Conservation (phyloP, 2,888 invertebrate genomes). For the Ganaspis brasiliensis region DNA sequence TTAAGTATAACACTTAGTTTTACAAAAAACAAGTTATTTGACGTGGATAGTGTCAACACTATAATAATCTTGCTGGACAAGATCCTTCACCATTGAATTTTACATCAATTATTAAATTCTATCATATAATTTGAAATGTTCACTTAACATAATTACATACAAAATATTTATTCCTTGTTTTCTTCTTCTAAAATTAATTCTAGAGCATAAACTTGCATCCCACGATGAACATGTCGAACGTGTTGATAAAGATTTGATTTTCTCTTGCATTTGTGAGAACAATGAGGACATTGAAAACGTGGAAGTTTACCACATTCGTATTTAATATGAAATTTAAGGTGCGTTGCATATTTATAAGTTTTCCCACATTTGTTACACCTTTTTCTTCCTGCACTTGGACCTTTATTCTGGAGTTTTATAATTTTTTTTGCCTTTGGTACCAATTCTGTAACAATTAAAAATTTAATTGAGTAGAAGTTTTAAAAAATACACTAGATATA, state of each 20-base stretch:
- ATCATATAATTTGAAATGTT: background rate
- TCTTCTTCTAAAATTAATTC: background rate
- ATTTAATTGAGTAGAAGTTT: background rate
- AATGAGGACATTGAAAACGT: constrained; percentile 67
- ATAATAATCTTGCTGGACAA: too few species aligned
- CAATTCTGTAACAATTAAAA: background rate
- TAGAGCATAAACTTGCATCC: background rate
- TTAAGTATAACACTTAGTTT: too few species aligned
- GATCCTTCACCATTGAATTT: too few species aligned
- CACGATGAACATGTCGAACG: background rate
- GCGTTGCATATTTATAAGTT: background rate
- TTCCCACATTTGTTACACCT: constrained; percentile 1
- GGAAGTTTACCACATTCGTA: constrained; percentile 61
- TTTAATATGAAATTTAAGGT: constrained; percentile 21
- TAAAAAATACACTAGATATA: background rate
- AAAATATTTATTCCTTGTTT: background rate
- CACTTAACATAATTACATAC: background rate
- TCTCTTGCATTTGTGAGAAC: constrained; percentile 62
- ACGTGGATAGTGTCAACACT: too few species aligned
- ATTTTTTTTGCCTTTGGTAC: background rate
- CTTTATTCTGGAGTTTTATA: background rate
- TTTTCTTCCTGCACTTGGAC: background rate
- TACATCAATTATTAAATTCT: too few species aligned
- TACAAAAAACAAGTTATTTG: too few species aligned
- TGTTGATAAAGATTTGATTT: constrained; percentile 36